A percentile compares a stretch with the other conserved stretches of the same genome.
These are phyloP conservation scores for Aleiodes testaceus DNA, from an alignment of 2,888 invertebrate species.

Conservation along the genomic window DNA sequence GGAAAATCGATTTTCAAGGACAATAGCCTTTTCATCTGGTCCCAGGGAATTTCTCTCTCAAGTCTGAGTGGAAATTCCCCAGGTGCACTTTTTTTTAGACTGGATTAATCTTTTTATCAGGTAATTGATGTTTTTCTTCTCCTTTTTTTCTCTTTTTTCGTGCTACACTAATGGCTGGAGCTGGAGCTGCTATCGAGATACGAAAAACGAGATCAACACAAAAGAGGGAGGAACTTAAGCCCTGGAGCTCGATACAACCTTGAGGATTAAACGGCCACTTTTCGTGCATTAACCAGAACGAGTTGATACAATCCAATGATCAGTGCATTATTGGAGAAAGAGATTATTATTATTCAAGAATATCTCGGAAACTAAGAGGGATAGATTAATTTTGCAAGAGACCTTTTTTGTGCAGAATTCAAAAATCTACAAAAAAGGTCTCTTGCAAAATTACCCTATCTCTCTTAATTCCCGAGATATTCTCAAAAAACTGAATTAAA, in stretches of 20 bases:
- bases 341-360: neutral
- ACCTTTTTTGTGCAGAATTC: no score
- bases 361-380: no score
- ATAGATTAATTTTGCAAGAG: no score
- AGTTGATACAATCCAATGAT: conserved; percentile 6
- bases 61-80: no score
- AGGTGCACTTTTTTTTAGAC: no score
- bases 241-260: conserved; percentile 8
- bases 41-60: neutral
- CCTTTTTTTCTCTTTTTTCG: neutral
- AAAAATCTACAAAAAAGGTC: no score
- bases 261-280: conserved; percentile 8
- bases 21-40: neutral
- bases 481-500: no score
- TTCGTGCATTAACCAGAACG: conserved; percentile 14
- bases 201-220: neutral
- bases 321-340: neutral
- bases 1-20: neutral
- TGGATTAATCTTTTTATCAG: no score
- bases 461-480: no score
- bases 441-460: no score
- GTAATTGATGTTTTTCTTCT: no score
- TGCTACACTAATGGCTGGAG: neutral
- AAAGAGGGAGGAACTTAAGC: neutral
- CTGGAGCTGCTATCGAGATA: conserved; percentile 4